These are phyloP conservation scores for Hesperophylax magnus DNA, from an alignment of 1,140 invertebrate genomes.

Conservation along the genomic window DNA sequence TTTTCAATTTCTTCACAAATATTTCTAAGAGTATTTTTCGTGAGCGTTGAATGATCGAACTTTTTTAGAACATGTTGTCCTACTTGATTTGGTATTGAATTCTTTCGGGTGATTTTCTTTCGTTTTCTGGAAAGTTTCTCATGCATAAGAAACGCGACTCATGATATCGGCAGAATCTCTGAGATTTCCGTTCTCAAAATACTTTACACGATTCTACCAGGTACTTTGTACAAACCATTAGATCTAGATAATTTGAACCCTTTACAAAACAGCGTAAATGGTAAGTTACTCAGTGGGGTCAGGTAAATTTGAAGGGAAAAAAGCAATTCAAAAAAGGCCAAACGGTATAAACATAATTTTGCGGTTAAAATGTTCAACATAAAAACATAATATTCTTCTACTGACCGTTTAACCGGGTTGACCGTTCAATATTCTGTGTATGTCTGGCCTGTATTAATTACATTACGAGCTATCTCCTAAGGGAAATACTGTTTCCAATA, in stretches of 20 bases:
- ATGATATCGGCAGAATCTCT: neutral
- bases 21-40: neutral
- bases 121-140: neutral
- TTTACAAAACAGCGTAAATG: no score
- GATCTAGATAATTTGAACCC: constrained; percentile 9
- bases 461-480: no score
- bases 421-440: no score
- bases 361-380: no score
- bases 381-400: no score
- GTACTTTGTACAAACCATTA: neutral
- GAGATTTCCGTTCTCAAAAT: neutral
- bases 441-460: no score
- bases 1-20: neutral
- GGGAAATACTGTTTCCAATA: no score
- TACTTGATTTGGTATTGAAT: neutral
- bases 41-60: neutral
- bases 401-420: no score
- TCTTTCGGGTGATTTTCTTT: neutral
- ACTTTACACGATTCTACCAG: neutral
- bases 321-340: no score
- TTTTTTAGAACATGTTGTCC: neutral
- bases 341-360: no score
- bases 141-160: constrained; percentile 6
- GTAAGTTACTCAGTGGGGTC: no score
- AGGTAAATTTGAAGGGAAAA: no score